A percentile compares a stretch with the other conserved stretches of the same genome.
These are phyloP conservation scores for Venustoraphidia nigricollis DNA, from an alignment of 2,888 invertebrate species.

Conservation along the genomic window DNA sequence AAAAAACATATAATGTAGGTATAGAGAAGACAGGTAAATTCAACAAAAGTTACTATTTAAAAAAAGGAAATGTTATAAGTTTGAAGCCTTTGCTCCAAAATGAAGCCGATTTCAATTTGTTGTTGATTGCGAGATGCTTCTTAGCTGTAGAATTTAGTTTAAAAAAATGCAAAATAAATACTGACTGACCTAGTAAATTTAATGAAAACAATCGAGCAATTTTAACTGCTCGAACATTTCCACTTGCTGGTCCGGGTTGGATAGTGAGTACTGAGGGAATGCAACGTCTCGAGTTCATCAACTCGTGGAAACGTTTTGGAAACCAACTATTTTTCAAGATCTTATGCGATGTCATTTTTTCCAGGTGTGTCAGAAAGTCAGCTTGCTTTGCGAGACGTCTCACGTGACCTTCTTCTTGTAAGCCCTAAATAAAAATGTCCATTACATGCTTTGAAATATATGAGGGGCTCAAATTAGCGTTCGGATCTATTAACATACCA, in stretches of 20 bases:
- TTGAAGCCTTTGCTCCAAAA: too few relatives aligned
- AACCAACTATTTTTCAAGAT: background rate
- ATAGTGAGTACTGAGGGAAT: background rate
- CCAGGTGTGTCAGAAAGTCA: constrained; percentile 24
- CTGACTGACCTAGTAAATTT: background rate
- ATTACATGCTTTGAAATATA: constrained; percentile 1
- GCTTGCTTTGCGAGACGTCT: constrained; percentile 24
- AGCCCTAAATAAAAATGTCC: constrained; percentile 9
- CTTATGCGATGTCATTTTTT: constrained; percentile 18
- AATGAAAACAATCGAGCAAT: background rate
- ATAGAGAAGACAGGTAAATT: too few relatives aligned
- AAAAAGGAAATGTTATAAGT: too few relatives aligned
- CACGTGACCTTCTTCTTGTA: constrained; percentile 20
- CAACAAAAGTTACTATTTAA: too few relatives aligned
- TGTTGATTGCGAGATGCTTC: too few relatives aligned
- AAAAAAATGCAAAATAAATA: too few relatives aligned
- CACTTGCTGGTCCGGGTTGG: background rate
- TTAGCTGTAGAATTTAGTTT: too few relatives aligned
- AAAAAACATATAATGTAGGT: background rate
- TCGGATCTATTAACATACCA: too few relatives aligned
- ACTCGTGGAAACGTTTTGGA: background rate
- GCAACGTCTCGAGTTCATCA: background rate
- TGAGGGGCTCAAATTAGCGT: background rate
- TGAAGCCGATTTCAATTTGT: too few relatives aligned
- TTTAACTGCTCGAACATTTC: background rate